Base-by-base conservation (phyloP, 2,888 invertebrate species). In the Oligia strigilis region DNA sequence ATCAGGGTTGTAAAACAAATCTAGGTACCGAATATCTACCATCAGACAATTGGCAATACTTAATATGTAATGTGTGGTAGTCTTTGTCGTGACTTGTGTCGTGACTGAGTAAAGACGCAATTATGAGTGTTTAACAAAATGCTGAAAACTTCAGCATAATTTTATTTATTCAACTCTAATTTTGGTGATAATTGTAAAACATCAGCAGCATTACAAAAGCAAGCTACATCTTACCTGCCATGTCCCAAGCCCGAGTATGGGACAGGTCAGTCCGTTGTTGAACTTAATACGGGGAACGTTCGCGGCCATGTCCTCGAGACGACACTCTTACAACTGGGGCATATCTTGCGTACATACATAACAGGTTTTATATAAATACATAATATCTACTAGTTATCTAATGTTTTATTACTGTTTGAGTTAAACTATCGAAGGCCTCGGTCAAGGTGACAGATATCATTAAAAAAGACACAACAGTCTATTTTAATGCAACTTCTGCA, bases 191-290 rank as follows among this genome's bases (percentile, higher is more conserved):
- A 60, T 71, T 60, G 23, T 23, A 36, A 52, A 71, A 60, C 36
- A 71, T 60, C 8, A 36, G 9, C 14, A 52, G 23, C 19, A 70
- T 19, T 52, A 52, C 23, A 71, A 40, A 71, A 60, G 23, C 17
- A n/a, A 75, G 13, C 40, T 55, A 72, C 60, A 80, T 90, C 92
- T 92, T 91, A 97, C 97, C 94, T 97, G 97, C 97, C 97, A 98
- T 17, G 98, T 98, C 73, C 98, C 98, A 19, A 98, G 93, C n/a
- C 97, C 98, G 43, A 98, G 91, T 66, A 96, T 93, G 0, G 98
- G 98, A 79, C 97, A 94, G 78, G 95, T 92, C 23, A 91, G 66
- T 23, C 97, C 97, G 90, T 97, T 97, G 89, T 94, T 97, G 17
- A 98, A 94, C 81, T 94, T 96, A 4, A 97, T 88, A 65, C 84